Evolutionary conservation across 2,797 vertebrate genomes (phyloP), one percentile per base, ranked within the genome.

Genomic region (Sebastes hubbsi): DNA sequence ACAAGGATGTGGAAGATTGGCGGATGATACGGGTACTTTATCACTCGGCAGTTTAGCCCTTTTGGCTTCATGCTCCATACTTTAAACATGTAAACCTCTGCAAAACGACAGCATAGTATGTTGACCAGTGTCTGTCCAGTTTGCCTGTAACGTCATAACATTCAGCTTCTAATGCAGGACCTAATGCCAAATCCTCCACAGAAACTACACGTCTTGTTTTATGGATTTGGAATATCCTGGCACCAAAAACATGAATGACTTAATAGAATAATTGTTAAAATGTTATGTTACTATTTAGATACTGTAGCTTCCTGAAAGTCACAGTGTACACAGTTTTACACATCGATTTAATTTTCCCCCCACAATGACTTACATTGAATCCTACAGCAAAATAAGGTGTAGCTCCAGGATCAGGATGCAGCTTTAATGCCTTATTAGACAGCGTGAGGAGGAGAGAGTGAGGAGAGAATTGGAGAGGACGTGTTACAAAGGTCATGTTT

Each of bases 401-500:
- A 59, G 8, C 52, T 77, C 22, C 54, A 58, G 67, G 32, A 73
- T 80, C 25, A 79, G 27, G 22, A 42, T 58, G 30, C 24, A 67
- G 25, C n/a, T 49, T 72, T 68, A 63, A 38, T 72, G 32, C n/a
- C 20, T 82, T 32, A 34, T 70, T 63, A 56, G 25, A 74, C 49
- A 27, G n/a, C 20, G 34, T 18, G 16, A 12, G 54, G 36, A 61
- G 49, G 32, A 68, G n/a, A 52, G 30, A 68, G 60, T 18, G 25
- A 30, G 2, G n/a, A 56, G 72, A 38, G 46, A 58, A 49, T 49
- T 49, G 14, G 22, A 20, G 13, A 59, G 27, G 32, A 34, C 38
- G n/a, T 42, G 79, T n/a, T 65, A 30, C 72, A 78, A 80, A 89
- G 77, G 86, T 86, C 78, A 89, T 36, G 70, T 79, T 89, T 72